Base-by-base conservation (phyloP, 2,888 invertebrate genomes). In the Malthinus seriepunctatus region DNA sequence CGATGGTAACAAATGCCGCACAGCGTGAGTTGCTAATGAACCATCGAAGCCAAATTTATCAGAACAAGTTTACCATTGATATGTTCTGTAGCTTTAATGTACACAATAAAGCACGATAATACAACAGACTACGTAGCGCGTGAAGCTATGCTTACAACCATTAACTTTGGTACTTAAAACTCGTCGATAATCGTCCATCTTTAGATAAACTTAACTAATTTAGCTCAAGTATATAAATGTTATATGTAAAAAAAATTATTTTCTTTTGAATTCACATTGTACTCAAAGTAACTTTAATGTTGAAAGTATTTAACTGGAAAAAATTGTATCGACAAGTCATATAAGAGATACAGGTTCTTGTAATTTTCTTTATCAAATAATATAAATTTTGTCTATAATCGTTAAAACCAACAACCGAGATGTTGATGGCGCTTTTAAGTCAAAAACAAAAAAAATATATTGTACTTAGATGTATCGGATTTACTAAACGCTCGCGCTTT, bases 31-130 rank as follows among this genome's bases (percentile, higher is more conserved):
- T 69, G 69, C 70, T 72, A 71, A 72, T 71, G 71, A 72, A 69
- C 71, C 67, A 67, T 67, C 69, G 67, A 66, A 69, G 62, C 68
- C 70, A 67, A 70, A 71, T 73, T 72, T 73, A 73, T 71, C 70
- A 67, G 68, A 64, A 68, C 71, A 65, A 66, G 68, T 69, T 69
- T 64, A 65, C 65, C 68, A 63, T 64, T 70, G 69, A 70, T 71
- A 68, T 63, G 69, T 68, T 68, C 58, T 64, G 64, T 66, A 61
- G 54, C 62, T 65, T 68, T 71, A 69, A 68, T 68, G 69, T 60
- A 67, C 64, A 70, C 71, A 70, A 73, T 73, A 73, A 73, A 73
- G 64, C 70, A 73, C 72, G 71, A 72, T 73, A 71, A 72, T 62
- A 61, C 56, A 56, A 50, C 54, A 52, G 58, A 59, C 63, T 61